A percentile compares a stretch with the other conserved stretches of the same genome.
Evolutionary conservation across 2,888 invertebrate genomes (phyloP).

Genomic region (Slavum lentiscoides): DNA sequence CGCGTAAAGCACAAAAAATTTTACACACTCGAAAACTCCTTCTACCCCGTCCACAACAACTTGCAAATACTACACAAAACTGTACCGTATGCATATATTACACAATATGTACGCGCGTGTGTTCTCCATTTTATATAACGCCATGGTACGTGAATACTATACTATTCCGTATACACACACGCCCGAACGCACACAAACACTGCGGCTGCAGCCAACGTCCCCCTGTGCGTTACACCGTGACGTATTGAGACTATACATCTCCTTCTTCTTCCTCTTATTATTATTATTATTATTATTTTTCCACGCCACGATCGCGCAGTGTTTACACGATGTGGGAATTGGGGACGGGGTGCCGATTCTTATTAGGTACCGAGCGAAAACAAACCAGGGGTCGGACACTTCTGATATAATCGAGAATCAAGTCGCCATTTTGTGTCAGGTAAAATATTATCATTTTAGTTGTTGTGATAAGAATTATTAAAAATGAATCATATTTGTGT

Average conservation of each 20-base stretch:
- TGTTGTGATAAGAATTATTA: no score
- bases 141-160: neutral
- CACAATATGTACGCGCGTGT: neutral
- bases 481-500: no score
- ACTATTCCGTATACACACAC: neutral
- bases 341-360: no score
- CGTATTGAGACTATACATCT: constrained; percentile 18
- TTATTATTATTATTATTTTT: constrained; percentile 14
- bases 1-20: constrained; percentile 45
- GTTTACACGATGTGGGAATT: neutral
- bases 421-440: no score
- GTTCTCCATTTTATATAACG: constrained; percentile 15
- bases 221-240: no score
- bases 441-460: no score
- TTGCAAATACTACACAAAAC: neutral
- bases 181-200: neutral
- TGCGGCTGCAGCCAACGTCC: neutral
- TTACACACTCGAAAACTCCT: constrained; percentile 40
- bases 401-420: no score
- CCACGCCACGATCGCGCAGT: neutral
- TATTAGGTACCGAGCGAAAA: no score
- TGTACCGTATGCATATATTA: neutral
- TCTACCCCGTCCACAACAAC: constrained; percentile 1
- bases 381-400: no score
- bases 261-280: neutral